Base-by-base conservation (phyloP, 2,797 vertebrate genomes). In the Enoplosus armatus region DNA sequence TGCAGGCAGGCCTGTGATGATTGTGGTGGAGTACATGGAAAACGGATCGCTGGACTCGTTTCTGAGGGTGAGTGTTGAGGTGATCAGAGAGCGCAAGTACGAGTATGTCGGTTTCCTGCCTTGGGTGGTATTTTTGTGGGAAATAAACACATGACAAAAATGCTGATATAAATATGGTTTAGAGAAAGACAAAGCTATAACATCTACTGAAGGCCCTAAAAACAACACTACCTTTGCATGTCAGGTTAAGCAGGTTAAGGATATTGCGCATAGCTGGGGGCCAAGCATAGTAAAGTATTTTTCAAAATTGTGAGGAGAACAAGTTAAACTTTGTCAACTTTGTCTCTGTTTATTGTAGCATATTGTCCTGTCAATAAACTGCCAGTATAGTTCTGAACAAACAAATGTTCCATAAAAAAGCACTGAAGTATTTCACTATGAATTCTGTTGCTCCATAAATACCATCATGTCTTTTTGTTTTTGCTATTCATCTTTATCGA, bases 11-110 rank as follows among this genome's bases (percentile, higher is more conserved):
- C 98, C 98, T 51, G 97, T 99, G 87, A 99, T 99, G 98, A 99
- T 99, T 56, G 98, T 99, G 85, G 97, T 98, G 92, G 98, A 99
- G 92, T 98, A 97, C 83, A 97, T 99, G 97, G 98, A 99, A 91
- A 99, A 99, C 67, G 98, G 98, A 93, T 98, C 98, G 11, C 92
- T 99, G 65, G 98, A 99, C 94, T 98, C 97, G 15, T 99, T 99
- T 90, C 93, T 99, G 84, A 95, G 97, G 96, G 98, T 99, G 90
- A 97, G 92, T 87, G 59, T 68, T 68, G 41, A 48, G 45, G 51
- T 60, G 51, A 64, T 35, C 41, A 51, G 63, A 56, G 51, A 56
- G 43, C 22, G 66, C 18, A 3, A 56, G 11, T 29, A 11, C 64
- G 45, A 63, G 65, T 54, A 43, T 53, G 24, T 79, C 29, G 72